A percentile compares a stretch with the other conserved stretches of the same genome.
These are phyloP conservation scores for Ceratoteleas bidentatus DNA, from an alignment of 1,140 invertebrate species.

Conservation along the genomic window DNA sequence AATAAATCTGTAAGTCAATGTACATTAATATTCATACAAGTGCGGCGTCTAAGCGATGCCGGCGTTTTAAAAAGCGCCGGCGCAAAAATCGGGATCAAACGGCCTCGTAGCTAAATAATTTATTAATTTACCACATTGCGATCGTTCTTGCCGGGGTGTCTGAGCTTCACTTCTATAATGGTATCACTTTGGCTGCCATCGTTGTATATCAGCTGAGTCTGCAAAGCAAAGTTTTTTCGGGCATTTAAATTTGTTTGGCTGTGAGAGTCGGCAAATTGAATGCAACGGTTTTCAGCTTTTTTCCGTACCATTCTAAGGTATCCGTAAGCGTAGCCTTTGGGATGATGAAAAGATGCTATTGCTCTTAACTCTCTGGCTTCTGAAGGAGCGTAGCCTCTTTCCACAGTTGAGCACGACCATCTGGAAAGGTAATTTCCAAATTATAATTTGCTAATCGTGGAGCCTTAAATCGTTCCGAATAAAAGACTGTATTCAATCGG, in stretches of 20 bases:
- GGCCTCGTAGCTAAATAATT: background rate
- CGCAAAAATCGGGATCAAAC: background rate
- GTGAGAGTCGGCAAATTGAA: background rate
- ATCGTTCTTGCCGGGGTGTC: constrained; percentile 91
- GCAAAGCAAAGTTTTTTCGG: constrained; percentile 20
- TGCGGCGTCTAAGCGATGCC: too few species aligned
- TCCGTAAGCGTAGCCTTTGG: constrained; percentile 91
- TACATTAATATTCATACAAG: too few species aligned
- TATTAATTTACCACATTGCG: constrained; percentile 86
- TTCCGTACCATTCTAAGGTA: constrained; percentile 90
- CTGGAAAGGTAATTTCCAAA: constrained; percentile 73
- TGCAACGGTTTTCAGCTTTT: too few species aligned
- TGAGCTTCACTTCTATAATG: constrained; percentile 92
- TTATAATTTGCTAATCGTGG: too few species aligned
- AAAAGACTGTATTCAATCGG: too few species aligned
- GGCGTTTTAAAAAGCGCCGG: too few species aligned
- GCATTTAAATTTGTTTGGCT: background rate
- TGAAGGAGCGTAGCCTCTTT: constrained; percentile 91
- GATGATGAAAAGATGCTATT: constrained; percentile 96
- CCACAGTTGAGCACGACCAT: constrained; percentile 92
- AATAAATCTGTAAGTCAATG: too few species aligned
- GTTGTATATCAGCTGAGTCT: constrained; percentile 92
- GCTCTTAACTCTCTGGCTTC: constrained; percentile 92
- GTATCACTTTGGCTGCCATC: constrained; percentile 95
- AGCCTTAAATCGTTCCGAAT: too few species aligned